Percentiles rank a stretch among this genome's conserved stretches.
Conservation (phyloP, 2,888 invertebrate species). For the Athetis lepigone region DNA sequence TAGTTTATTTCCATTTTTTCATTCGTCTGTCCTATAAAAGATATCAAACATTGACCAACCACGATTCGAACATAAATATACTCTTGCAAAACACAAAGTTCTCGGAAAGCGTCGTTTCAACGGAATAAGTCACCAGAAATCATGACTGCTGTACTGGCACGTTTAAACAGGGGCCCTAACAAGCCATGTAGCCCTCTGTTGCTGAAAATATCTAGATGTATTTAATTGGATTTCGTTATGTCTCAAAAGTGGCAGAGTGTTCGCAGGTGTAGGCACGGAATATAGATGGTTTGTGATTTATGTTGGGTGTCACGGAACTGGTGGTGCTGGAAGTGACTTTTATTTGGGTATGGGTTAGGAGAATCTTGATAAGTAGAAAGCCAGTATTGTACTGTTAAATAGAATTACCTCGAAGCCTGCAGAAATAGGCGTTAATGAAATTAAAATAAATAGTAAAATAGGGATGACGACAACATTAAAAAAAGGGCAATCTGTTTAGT, state of each 20-base stretch:
- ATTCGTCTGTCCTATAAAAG: slow-evolving; percentile 37
- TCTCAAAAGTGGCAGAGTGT: slow-evolving; percentile 72
- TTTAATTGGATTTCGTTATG: slow-evolving; percentile 88
- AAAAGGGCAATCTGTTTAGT: too few species aligned
- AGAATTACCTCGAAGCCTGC: too few species aligned
- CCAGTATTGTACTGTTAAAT: too few species aligned
- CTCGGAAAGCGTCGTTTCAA: slow-evolving; percentile 59
- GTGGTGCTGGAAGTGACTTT: slow-evolving; percentile 42
- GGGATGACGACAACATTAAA: too few species aligned
- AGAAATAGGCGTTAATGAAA: too few species aligned
- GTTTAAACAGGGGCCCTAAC: slow-evolving; percentile 77
- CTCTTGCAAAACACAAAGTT: slow-evolving; percentile 62
- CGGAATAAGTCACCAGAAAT: slow-evolving; percentile 73
- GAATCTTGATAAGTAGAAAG: neutral
- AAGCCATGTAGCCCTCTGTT: slow-evolving; percentile 79
- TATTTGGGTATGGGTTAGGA: neutral
- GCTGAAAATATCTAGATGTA: slow-evolving; percentile 86
- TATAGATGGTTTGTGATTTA: slow-evolving; percentile 85
- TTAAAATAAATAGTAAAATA: too few species aligned
- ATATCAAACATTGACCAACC: slow-evolving; percentile 38
- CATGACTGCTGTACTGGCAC: slow-evolving; percentile 74
- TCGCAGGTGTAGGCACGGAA: slow-evolving; percentile 84
- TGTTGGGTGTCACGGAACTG: slow-evolving; percentile 47
- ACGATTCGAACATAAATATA: slow-evolving; percentile 53
- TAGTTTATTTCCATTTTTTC: slow-evolving; percentile 30